Evolutionary conservation across 2,888 invertebrate genomes (phyloP), one percentile per base, ranked within the genome.

Genomic region (Nephrotoma appendiculata): DNA sequence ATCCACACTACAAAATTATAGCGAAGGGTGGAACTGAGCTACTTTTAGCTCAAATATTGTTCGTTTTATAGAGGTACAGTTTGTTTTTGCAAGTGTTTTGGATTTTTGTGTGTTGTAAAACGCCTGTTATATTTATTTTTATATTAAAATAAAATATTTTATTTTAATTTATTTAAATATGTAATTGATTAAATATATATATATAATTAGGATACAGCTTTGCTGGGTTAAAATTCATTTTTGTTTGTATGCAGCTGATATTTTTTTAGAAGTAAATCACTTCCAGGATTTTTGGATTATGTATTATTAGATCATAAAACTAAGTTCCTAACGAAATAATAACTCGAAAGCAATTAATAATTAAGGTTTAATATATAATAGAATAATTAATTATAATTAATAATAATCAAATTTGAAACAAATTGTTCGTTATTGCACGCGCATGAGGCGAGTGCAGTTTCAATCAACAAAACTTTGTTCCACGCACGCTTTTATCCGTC

Each of bases 391-490:
- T 71, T 71, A 71, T 71, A 71, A 71, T 71, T 57, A 71, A 71
- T 71, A 71, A 71, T 71, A 71, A 71, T 71, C 71, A 71, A 71
- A 71, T 71, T 71, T 71, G 71, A 71, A 19, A 31, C 71, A 31
- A 71, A 71, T 71, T 11, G 71, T 71, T 71, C 71, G 71, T n/a
- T 71, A 31, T 71, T 31, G 9, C 11, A 31, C 9, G 9, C 11
- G 71, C 9, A 19, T 71, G 71, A 71, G 31, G 31, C 15, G 15
- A 31, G 3, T 31, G 11, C 9, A 31, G 31, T 9, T 84, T 84
- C 97, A 97, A 94, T 97, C 97, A 93, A 97, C 96, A 96, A 99
- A 99, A 93, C 98, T 98, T 93, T 99, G 98, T 94, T 99, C 99
- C 91, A 99, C 99, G 93, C 99, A 98, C 91, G 98, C 98, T 94